phyloP scores from a whole-genome alignment of 2,888 invertebrate genomes.

The Gryllus longicercus region DNA sequence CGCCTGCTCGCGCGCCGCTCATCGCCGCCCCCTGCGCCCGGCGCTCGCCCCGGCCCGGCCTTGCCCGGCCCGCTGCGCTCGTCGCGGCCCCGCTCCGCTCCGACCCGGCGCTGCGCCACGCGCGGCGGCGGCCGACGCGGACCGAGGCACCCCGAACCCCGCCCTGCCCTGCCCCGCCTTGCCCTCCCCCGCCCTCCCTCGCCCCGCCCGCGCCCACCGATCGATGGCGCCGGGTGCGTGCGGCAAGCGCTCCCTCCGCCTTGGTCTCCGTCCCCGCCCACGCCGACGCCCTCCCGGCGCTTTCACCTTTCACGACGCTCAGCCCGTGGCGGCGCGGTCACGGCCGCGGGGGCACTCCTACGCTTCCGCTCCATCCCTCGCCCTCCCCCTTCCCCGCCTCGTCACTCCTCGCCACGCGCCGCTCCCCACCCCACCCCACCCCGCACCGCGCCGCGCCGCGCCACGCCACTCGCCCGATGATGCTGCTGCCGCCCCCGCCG shows the following conservation, averaged over 20 bases:
- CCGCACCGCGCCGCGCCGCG: background rate
- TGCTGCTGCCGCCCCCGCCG: background rate
- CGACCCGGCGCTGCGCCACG: constrained; percentile 55
- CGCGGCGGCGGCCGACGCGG: background rate
- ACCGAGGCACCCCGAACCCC: background rate
- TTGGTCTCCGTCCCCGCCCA: background rate
- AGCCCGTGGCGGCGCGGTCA: background rate
- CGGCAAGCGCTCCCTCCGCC: background rate
- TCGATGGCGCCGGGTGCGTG: background rate
- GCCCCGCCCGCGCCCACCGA: background rate
- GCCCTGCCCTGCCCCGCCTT: constrained; percentile 5
- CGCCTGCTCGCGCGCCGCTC: constrained; percentile 5
- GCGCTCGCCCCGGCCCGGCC: too few species aligned
- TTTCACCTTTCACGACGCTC: background rate
- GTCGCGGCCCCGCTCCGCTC: constrained; percentile 40
- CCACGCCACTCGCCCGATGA: background rate
- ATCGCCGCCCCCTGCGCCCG: background rate
- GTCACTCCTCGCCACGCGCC: background rate
- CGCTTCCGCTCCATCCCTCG: background rate
- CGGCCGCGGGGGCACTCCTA: background rate
- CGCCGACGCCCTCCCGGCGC: background rate
- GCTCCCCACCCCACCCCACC: too few species aligned
- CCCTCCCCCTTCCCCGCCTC: too few species aligned
- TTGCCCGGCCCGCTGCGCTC: too few species aligned
- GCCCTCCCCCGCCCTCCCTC: background rate